Conservation (phyloP, 2,888 invertebrate species). For the Stictocephala bisonia region DNA sequence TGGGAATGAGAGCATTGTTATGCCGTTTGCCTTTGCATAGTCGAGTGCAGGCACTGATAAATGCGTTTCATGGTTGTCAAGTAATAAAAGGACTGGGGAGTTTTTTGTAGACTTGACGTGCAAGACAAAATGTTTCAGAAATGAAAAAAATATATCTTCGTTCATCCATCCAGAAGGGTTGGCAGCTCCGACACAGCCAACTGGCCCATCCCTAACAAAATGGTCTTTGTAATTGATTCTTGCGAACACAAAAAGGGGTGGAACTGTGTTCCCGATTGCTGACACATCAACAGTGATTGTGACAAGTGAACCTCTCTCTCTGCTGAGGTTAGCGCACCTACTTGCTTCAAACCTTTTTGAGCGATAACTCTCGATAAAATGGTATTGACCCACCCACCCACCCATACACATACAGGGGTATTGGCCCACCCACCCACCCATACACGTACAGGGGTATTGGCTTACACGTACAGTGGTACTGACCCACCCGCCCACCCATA, state of each 20-base stretch:
- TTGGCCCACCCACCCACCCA: too few species aligned
- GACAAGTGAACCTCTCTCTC: constrained; percentile 5
- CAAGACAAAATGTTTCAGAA: background rate
- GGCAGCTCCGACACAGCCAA: background rate
- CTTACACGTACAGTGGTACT: too few species aligned
- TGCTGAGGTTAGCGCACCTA: background rate
- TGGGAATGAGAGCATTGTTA: background rate
- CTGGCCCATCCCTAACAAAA: background rate
- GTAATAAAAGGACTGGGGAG: background rate
- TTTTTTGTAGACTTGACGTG: background rate
- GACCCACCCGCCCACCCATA: too few species aligned
- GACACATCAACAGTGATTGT: background rate
- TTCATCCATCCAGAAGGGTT: constrained; percentile 58
- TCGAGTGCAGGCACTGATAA: background rate
- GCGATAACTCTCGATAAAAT: too few species aligned
- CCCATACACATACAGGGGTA: too few species aligned
- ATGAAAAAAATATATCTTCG: background rate
- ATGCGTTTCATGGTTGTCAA: background rate
- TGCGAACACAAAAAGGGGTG: background rate
- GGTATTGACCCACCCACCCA: too few species aligned
- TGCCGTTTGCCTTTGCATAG: background rate
- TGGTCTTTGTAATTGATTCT: background rate
- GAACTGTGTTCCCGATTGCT: background rate
- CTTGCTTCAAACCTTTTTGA: background rate
- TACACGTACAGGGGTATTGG: too few species aligned